These are phyloP conservation scores for Falco punctatus DNA, from an alignment of 2,113 vertebrate species.

Conservation along the genomic window DNA sequence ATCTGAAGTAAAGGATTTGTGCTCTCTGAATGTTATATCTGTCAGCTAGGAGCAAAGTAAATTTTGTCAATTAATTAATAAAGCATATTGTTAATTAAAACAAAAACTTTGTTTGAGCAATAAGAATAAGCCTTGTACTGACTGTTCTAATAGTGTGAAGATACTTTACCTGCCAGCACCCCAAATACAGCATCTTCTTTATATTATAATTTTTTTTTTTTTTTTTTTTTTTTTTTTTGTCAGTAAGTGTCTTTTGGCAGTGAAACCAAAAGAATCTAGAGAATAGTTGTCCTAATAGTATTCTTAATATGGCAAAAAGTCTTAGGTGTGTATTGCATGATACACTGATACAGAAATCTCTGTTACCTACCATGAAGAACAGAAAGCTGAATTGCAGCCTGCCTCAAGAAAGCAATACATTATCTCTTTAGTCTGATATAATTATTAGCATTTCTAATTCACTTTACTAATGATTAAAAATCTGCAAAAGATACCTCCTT, in stretches of 20 bases:
- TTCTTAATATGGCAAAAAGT: neutral
- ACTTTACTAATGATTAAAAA: neutral
- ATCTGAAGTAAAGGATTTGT: neutral
- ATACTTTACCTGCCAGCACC: neutral
- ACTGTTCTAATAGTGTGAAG: neutral
- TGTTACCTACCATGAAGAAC: neutral
- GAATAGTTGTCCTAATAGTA: neutral
- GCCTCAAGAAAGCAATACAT: neutral
- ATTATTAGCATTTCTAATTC: neutral
- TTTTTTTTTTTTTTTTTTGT: neutral
- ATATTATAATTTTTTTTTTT: neutral
- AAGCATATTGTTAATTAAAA: neutral
- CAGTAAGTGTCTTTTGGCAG: neutral
- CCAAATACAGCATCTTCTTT: neutral
- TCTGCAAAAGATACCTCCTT: fast-evolving
- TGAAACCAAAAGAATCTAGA: neutral
- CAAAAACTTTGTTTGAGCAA: neutral
- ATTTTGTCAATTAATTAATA: neutral
- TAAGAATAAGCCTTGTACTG: neutral
- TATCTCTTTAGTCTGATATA: neutral
- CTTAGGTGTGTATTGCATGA: neutral
- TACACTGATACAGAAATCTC: neutral
- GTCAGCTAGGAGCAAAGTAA: neutral
- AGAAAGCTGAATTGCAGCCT: neutral
- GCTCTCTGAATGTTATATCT: neutral